Percentiles rank a stretch among this genome's conserved stretches.
Evolutionary conservation across 2,888 invertebrate genomes (phyloP).

Genomic region (Escarpia spicata): DNA sequence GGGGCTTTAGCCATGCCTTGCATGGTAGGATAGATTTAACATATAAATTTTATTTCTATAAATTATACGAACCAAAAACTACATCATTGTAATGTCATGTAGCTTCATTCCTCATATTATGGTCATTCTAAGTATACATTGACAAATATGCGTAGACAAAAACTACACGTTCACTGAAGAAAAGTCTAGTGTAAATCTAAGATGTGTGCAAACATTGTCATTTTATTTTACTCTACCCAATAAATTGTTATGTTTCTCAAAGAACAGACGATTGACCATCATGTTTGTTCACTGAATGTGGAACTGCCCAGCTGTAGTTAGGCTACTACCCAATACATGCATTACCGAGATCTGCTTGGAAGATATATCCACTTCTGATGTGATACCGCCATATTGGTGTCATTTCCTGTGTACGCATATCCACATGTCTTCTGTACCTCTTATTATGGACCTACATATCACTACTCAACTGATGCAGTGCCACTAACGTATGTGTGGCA

Average conservation of each 20-base stretch:
- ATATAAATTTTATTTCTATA: too few relatives aligned
- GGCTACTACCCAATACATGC: not conserved
- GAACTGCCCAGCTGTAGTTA: not conserved
- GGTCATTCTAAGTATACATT: not conserved
- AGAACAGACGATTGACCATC: not conserved
- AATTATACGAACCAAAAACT: not conserved
- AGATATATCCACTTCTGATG: not conserved
- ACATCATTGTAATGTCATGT: not conserved
- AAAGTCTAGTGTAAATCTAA: not conserved
- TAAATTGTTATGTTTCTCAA: not conserved
- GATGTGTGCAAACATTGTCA: not conserved
- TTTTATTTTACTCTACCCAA: not conserved
- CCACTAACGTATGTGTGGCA: not conserved
- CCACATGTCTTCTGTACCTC: not conserved
- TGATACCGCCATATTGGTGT: not conserved
- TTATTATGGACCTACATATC: not conserved
- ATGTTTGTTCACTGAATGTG: not conserved
- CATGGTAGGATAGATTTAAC: not conserved
- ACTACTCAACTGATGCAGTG: not conserved
- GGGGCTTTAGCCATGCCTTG: not conserved
- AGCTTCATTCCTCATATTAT: too few relatives aligned
- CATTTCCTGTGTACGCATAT: not conserved
- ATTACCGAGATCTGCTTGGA: not conserved
- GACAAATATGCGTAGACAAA: not conserved
- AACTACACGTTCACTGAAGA: not conserved